Evolutionary conservation across 2,797 vertebrate species (phyloP).

Genomic region (Triplophysa bombifrons): DNA sequence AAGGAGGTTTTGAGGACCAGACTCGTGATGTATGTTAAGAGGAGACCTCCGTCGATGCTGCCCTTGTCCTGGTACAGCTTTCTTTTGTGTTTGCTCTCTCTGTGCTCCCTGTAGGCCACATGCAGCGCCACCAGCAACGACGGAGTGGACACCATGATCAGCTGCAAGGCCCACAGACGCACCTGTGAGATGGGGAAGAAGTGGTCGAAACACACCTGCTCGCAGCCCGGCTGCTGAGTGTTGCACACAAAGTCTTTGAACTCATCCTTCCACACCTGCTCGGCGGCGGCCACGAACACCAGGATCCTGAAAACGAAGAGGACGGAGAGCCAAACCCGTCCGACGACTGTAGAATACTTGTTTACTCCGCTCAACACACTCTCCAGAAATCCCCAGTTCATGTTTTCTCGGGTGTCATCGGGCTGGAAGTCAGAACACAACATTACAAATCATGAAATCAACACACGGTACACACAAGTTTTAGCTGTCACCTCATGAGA

Average conservation of each 20-base stretch:
- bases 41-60: conserved; percentile 81
- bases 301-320: conserved; percentile 86
- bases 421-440: background rate
- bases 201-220: conserved; percentile 88
- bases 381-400: conserved; percentile 87
- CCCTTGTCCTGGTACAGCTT: conserved; percentile 77
- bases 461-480: background rate
- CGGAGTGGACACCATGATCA: conserved; percentile 88
- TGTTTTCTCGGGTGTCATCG: conserved; percentile 61
- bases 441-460: background rate
- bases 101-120: conserved; percentile 81
- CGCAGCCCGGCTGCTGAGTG: conserved; percentile 84
- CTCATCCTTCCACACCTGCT: conserved; percentile 90
- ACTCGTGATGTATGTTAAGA: conserved; percentile 83
- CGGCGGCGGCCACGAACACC: conserved; percentile 82
- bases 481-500: background rate
- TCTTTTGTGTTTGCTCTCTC: conserved; percentile 74
- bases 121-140: conserved; percentile 88
- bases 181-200: conserved; percentile 89
- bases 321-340: conserved; percentile 85
- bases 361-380: conserved; percentile 87
- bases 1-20: conserved; percentile 82
- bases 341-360: conserved; percentile 84
- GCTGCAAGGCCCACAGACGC: conserved; percentile 88
- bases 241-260: conserved; percentile 86